phyloP scores from a whole-genome alignment of 2,797 vertebrate genomes.

The Tarsius wallacei region DNA sequence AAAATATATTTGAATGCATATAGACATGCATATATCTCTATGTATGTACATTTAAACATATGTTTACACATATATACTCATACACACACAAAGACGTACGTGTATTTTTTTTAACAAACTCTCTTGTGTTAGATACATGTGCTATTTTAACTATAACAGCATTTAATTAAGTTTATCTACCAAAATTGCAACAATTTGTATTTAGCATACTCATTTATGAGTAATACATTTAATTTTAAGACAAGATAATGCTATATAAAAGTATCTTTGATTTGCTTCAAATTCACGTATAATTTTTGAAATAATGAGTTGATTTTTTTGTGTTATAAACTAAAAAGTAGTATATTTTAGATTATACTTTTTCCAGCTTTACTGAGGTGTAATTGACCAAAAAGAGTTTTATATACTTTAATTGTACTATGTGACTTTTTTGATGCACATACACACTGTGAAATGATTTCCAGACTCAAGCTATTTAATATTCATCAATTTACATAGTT shows the following conservation, averaged over 20 bases:
- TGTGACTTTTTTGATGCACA: background rate
- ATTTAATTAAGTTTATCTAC: background rate
- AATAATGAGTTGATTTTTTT: background rate
- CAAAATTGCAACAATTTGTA: background rate
- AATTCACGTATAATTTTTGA: background rate
- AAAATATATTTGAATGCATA: background rate
- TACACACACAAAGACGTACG: background rate
- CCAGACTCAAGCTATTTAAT: background rate
- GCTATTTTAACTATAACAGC: background rate
- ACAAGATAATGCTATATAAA: background rate
- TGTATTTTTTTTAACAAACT: background rate
- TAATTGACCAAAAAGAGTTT: background rate
- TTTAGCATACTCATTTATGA: background rate
- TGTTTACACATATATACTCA: accelerated
- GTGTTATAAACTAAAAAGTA: background rate
- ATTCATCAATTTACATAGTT: background rate
- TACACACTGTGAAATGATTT: background rate
- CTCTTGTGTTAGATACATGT: background rate
- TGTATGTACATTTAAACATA: accelerated
- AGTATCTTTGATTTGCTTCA: background rate
- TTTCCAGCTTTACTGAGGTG: background rate
- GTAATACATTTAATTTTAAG: background rate
- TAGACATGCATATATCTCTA: background rate
- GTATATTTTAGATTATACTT: background rate
- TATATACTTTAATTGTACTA: background rate